phyloP scores from a whole-genome alignment of 1,140 invertebrate genomes.

The Bemisia tabaci region DNA sequence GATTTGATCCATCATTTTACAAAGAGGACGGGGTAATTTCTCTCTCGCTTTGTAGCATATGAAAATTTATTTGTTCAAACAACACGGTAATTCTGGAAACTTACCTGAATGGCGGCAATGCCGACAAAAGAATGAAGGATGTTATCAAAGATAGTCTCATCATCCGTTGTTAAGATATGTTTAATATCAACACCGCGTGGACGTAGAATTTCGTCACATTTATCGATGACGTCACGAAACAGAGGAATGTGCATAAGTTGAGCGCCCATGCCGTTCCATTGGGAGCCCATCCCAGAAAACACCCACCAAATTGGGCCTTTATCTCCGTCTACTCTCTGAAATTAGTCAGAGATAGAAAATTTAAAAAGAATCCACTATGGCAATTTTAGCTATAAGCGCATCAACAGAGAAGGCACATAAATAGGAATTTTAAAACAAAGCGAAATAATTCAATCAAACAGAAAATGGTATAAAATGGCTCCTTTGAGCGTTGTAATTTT shows the following conservation, averaged over 20 bases:
- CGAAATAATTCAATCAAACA: no score
- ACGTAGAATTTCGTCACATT: not conserved
- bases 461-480: no score
- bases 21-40: no score
- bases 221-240: no score
- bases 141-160: slow-evolving; percentile 61
- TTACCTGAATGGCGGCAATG: slow-evolving; percentile 66
- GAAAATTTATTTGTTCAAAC: not conserved
- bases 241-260: slow-evolving; percentile 38
- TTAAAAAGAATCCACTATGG: not conserved
- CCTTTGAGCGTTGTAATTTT: no score
- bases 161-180: slow-evolving; percentile 25
- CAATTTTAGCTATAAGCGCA: not conserved
- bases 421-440: no score
- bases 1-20: no score
- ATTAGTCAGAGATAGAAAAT: not conserved
- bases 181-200: not conserved
- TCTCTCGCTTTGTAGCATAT: no score
- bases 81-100: not conserved
- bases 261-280: slow-evolving; percentile 47
- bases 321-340: slow-evolving; percentile 43
- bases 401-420: no score
- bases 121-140: slow-evolving; percentile 78
- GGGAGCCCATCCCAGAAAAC: no score
- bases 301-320: no score